Conservation (phyloP, 1,140 invertebrate species). For the Cotesia typhae region DNA sequence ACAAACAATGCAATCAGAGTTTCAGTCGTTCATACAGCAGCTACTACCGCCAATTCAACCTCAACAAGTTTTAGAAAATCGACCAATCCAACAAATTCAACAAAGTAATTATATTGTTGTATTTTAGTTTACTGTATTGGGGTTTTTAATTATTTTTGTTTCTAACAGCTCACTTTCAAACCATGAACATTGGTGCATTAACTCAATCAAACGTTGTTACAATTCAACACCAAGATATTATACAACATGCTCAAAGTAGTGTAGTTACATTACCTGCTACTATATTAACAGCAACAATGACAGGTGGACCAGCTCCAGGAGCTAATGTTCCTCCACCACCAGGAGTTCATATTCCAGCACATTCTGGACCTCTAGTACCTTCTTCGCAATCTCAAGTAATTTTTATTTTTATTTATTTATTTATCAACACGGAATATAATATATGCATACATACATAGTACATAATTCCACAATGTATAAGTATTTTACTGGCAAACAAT, state of each 20-base stretch:
- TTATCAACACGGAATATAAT: constrained; percentile 13
- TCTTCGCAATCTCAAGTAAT: constrained; percentile 59
- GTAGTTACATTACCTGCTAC: constrained; percentile 62
- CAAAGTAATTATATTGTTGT: constrained; percentile 44
- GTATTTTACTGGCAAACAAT: no score
- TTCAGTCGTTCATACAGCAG: constrained; percentile 72
- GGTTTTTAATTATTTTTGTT: constrained; percentile 30
- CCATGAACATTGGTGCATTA: constrained; percentile 64
- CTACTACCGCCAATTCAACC: constrained; percentile 63
- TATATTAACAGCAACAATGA: constrained; percentile 62
- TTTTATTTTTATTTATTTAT: constrained; percentile 24
- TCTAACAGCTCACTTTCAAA: constrained; percentile 62
- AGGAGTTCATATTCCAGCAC: constrained; percentile 58
- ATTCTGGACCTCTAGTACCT: constrained; percentile 58
- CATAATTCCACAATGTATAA: no score
- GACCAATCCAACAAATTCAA: constrained; percentile 58
- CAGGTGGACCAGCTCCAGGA: constrained; percentile 54
- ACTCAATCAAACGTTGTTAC: constrained; percentile 64
- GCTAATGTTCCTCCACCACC: constrained; percentile 57
- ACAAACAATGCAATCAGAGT: constrained; percentile 81
- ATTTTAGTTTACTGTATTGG: constrained; percentile 25
- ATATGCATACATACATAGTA: no score
- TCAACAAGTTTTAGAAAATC: constrained; percentile 59
- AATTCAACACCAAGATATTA: constrained; percentile 65
- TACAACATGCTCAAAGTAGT: constrained; percentile 62